Evolutionary conservation across 2,113 vertebrate species (phyloP), one percentile per base, ranked within the genome.

Genomic region (Prolemur simus): DNA sequence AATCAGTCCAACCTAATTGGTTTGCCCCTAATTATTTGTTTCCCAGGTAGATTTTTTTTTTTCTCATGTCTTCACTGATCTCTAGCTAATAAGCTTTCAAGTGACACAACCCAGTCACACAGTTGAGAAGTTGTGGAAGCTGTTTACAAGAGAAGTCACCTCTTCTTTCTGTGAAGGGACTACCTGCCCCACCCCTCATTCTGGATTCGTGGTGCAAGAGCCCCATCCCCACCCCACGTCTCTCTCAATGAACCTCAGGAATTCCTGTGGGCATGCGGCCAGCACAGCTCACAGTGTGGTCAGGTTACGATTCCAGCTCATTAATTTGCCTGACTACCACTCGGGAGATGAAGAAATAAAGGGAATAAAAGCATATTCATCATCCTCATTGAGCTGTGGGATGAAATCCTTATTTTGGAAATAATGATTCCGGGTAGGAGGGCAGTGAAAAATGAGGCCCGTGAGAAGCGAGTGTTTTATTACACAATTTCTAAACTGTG

Each of bases 361-460:
- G 56, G 68, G 32, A 71, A 32, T 91, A 20, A 81, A 83, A 82
- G 71, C 84, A 56, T 47, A 74, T 60, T 47, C 71, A 37, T 77
- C 89, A 93, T 25, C 64, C 25, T 92, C 13, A 6, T 1, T 54
- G 87, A 94, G 66, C 76, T 76, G 76, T 74, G 93, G 85, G 84
- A 52, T 92, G 68, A 87, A 83, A 88, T 20, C 58, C 52, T 91
- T 87, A 74, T 86, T 97, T 93, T 93, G 95, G 81, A 97, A 95
- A 92, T 95, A 94, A 95, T 90, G 66, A 32, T 58, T 94, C 90
- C 74, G 93, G 80, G 96, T 93, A 84, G 93, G 91, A 94, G 69
- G 74, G 63, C 63, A 78, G 56, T 76, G 91, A 81, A 42, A 64
- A 87, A 37, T 4, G n/a, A 66, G 34, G 42, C 42, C 73, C 3